These are phyloP conservation scores for Etheostoma spectabile DNA, from an alignment of 2,113 vertebrate species.

Conservation along the genomic window DNA sequence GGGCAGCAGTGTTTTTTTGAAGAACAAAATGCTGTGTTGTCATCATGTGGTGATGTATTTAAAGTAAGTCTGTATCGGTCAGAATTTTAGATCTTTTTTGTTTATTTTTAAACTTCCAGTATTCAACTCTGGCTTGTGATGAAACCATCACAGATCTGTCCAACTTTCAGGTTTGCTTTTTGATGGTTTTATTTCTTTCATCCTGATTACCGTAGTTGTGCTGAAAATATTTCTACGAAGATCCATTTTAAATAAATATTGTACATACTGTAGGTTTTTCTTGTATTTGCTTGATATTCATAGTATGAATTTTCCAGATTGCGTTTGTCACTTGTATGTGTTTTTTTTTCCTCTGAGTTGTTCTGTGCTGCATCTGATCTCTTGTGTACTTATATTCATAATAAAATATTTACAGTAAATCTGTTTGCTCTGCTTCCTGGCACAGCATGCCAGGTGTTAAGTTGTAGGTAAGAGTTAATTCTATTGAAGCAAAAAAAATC, in stretches of 20 bases:
- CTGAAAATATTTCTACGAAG: slow-evolving; percentile 50
- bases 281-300: slow-evolving; percentile 57
- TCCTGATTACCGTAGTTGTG: slow-evolving; percentile 38
- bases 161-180: slow-evolving; percentile 34
- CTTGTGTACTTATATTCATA: slow-evolving; percentile 76
- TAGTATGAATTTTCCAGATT: slow-evolving; percentile 54
- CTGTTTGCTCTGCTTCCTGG: slow-evolving; percentile 17
- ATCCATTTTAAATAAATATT: slow-evolving; percentile 69
- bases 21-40: slow-evolving; percentile 42
- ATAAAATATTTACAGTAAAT: slow-evolving; percentile 79
- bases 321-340: slow-evolving; percentile 47
- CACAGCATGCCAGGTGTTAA: not conserved
- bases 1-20: slow-evolving; percentile 59
- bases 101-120: slow-evolving; percentile 29
- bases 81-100: slow-evolving; percentile 42
- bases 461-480: not conserved
- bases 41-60: slow-evolving; percentile 57
- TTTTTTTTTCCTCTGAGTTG: slow-evolving; percentile 18
- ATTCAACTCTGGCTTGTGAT: slow-evolving; percentile 29
- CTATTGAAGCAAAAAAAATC: not conserved
- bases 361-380: slow-evolving; percentile 60
- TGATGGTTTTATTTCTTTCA: slow-evolving; percentile 41
- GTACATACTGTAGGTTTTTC: slow-evolving; percentile 73
- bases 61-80: slow-evolving; percentile 46
- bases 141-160: slow-evolving; percentile 27